Evolutionary conservation across 2,797 vertebrate genomes (phyloP), one percentile per base, ranked within the genome.

Genomic region (Fistularia tabacaria): DNA sequence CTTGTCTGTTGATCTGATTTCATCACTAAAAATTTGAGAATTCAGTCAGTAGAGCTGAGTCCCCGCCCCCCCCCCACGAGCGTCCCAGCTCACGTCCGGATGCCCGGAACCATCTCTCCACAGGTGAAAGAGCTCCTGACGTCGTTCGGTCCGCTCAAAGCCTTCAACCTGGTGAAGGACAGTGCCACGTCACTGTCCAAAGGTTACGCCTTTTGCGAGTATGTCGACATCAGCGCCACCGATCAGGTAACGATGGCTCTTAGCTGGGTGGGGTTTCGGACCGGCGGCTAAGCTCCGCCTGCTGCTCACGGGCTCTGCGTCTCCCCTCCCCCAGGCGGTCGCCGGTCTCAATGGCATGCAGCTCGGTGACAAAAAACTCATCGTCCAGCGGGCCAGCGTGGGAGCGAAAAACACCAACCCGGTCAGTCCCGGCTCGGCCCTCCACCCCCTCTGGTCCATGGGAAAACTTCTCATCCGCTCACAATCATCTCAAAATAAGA

Each of bases 91-190:
- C 52, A 72, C 52, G 25, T 25, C 25, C 25, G 25, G 25, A 25
- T 25, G 25, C 25, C 25, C 25, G 25, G 25, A 25, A 25, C 25
- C 25, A 5, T 25, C 25, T 62, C 60, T 76, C 59, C 72, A 47
- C 86, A 92, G 91, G 91, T 92, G 0, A 92, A 92, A 81, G 91
- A 92, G 82, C 90, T 92, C 59, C 63, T 92, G 83, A 92, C 85
- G 0, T 92, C 90, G 1, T 92, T 92, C 10, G 91, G 91, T 46
- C 86, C 91, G 0, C 89, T 92, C 55, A 92, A 91, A 83, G 91
- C 91, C 15, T 92, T 92, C 83, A 92, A 92, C 45, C 88, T 92
- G 6, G 91, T 92, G 75, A 92, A 92, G 77, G 91, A 92, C 89
- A 90, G 90, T 77, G 87, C 90, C 66, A 92, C 90, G 14, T 92